A percentile compares a stretch with the other conserved stretches of the same genome.
Conservation (phyloP, 2,797 vertebrate genomes). For the Mus caroli region DNA sequence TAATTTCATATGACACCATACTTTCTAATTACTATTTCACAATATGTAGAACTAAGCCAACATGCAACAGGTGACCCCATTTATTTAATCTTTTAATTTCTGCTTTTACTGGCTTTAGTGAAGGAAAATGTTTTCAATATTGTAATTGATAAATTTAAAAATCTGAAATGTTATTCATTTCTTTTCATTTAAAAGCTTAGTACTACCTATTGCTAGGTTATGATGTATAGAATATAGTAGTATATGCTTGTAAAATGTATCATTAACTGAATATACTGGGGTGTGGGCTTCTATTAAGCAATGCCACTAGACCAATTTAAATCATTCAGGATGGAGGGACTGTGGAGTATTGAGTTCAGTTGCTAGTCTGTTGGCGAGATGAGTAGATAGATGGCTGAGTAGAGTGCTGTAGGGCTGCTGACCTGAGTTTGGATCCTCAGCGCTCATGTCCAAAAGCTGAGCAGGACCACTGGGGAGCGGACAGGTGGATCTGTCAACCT, state of each 20-base stretch:
- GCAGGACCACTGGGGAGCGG: neutral
- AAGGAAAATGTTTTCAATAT: neutral
- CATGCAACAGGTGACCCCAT: constrained; percentile 8
- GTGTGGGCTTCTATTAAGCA: neutral
- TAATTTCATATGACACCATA: neutral
- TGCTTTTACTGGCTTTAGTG: constrained; percentile 8
- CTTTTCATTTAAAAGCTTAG: constrained; percentile 40
- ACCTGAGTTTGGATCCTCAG: neutral
- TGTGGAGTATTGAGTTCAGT: constrained; percentile 20
- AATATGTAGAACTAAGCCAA: constrained; percentile 6
- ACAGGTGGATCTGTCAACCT: neutral
- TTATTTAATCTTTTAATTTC: neutral
- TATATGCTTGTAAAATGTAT: neutral
- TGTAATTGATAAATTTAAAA: constrained; percentile 36
- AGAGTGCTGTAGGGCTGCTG: neutral
- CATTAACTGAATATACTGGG: constrained; percentile 24
- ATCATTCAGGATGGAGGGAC: constrained; percentile 5
- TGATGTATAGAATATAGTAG: constrained; percentile 30
- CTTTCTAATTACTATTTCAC: constrained; percentile 55
- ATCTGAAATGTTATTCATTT: constrained; percentile 30
- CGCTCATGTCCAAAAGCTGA: neutral
- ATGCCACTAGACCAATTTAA: neutral
- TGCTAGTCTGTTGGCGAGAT: neutral
- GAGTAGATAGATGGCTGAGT: neutral
- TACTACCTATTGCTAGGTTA: neutral